Base-by-base conservation (phyloP, 2,113 vertebrate genomes). In the Electrona antarctica region DNA sequence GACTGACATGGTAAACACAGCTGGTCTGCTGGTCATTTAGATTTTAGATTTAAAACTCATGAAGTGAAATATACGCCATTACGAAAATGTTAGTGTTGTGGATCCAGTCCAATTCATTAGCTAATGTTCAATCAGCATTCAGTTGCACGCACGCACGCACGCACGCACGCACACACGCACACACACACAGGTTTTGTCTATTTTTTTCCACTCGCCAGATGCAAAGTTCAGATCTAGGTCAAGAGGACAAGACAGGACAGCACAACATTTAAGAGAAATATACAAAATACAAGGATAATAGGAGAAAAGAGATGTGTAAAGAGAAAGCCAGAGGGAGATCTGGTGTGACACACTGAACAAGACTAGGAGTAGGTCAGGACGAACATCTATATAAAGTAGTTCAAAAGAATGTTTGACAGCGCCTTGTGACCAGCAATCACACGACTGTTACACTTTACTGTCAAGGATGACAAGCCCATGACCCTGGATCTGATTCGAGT, bases 1-100 rank as follows among this genome's bases (percentile, higher is more conserved):
- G 65, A 50, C 56, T 7, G 65, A 10, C 76, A 70, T 67, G 0
- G 64, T 80, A 85, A 84, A 88, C 68, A 86, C 77, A 80, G 79
- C 83, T 82, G 81, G 0, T 41, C 33, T 41, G 33, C 33, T 41
- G 33, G 33, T 6, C 33, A 41, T n/a, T n/a, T n/a, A n/a, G n/a
- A n/a, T n/a, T 21, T 21, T 21, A 21, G 21, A 21, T 21, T 21
- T 21, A 21, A 21, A 21, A 21, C 21, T 21, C 21, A 21, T 21
- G 21, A 21, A 21, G 21, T 21, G 21, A 21, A 21, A 21, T 21
- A 21, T 21, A 21, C 2, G 21, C 21, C 60, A 63, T 8, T 21
- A 15, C 6, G 15, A 9, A 57, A 5, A 29, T 47, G 11, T 14
- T 28, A 7, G 49, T 41, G 49, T 14, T 68, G 57, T 70, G 65